Conservation (phyloP, 2,888 invertebrate genomes). For the Phyllotreta cruciferae region DNA sequence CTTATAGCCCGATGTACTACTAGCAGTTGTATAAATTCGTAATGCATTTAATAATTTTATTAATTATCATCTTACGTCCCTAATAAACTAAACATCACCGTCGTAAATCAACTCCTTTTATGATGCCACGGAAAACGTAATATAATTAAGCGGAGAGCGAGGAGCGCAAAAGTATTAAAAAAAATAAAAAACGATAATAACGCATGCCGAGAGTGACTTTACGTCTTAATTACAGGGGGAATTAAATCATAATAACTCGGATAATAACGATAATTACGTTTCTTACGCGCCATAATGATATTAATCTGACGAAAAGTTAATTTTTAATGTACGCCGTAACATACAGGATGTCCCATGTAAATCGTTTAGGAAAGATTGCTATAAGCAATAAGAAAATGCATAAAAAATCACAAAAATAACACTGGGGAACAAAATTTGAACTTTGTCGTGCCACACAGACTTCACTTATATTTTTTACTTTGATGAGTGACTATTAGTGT, state of each 20-base stretch:
- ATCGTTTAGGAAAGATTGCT: too few species aligned
- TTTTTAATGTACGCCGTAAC: conserved; percentile 15
- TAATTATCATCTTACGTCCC: not conserved
- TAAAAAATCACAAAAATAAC: too few species aligned
- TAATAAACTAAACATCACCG: conserved; percentile 6
- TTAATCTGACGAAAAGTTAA: conserved; percentile 19
- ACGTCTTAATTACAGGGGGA: conserved; percentile 22
- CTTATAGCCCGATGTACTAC: not conserved
- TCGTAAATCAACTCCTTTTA: conserved; percentile 13
- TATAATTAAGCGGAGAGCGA: not conserved
- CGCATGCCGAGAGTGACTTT: conserved; percentile 11
- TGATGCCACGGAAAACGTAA: conserved; percentile 5
- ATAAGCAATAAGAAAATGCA: too few species aligned
- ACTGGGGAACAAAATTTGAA: too few species aligned
- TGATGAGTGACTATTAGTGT: too few species aligned
- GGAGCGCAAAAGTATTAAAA: conserved; percentile 14
- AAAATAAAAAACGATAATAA: conserved; percentile 20
- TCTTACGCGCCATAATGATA: conserved; percentile 10
- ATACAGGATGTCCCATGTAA: not conserved
- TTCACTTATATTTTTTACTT: too few species aligned
- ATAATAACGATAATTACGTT: conserved; percentile 26
- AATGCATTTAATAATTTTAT: conserved; percentile 3
- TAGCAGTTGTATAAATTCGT: conserved; percentile 2
- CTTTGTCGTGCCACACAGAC: too few species aligned
- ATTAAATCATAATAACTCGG: conserved; percentile 24